phyloP scores from a whole-genome alignment of 2,888 invertebrate species.

The Aleiodes testaceus region DNA sequence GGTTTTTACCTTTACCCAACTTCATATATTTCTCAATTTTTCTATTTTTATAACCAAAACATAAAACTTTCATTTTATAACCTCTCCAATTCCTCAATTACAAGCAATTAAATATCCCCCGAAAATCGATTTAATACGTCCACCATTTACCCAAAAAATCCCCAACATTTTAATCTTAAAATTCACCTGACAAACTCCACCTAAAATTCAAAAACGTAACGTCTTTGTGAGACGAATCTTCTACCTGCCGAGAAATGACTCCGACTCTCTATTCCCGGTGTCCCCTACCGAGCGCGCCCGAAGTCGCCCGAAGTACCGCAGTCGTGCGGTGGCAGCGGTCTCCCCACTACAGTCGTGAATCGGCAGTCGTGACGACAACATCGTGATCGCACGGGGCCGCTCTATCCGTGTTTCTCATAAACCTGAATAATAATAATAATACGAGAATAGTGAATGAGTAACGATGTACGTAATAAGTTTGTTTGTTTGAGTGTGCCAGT shows the following conservation, averaged over 20 bases:
- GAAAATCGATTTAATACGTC: neutral
- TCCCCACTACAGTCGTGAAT: slow-evolving; percentile 70
- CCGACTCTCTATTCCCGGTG: slow-evolving; percentile 10
- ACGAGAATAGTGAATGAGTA: slow-evolving; percentile 11
- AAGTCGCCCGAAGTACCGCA: slow-evolving; percentile 56
- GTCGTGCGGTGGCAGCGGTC: slow-evolving; percentile 48
- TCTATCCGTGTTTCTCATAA: slow-evolving; percentile 14
- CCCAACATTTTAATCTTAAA: too few relatives aligned
- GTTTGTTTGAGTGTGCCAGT: slow-evolving; percentile 21
- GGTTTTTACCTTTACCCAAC: too few relatives aligned
- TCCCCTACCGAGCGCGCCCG: slow-evolving; percentile 52
- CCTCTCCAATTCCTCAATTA: neutral
- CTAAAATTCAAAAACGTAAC: neutral
- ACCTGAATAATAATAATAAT: neutral
- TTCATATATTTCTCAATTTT: too few relatives aligned
- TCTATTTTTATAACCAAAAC: neutral
- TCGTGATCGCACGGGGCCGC: slow-evolving; percentile 36
- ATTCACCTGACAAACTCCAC: neutral
- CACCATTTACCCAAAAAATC: too few relatives aligned
- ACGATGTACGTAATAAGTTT: neutral
- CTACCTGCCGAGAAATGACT: slow-evolving; percentile 22
- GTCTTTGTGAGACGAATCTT: neutral
- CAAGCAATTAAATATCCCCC: neutral
- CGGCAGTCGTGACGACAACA: slow-evolving; percentile 68
- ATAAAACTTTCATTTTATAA: neutral